These are phyloP conservation scores for Aporophyla lueneburgensis DNA, from an alignment of 2,888 invertebrate genomes.

Conservation along the genomic window DNA sequence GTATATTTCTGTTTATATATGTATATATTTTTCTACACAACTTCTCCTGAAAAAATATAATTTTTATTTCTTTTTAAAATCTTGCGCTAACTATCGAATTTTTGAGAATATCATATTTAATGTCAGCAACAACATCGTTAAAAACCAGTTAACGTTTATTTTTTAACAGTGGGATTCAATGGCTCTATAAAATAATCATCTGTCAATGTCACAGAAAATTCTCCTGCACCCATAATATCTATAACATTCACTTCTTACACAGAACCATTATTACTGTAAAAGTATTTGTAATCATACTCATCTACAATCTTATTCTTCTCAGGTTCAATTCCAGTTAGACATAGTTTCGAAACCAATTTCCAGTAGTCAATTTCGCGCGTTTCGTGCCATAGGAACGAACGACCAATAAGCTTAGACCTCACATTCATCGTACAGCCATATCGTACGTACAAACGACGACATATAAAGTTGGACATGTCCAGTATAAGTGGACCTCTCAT, in stretches of 20 bases:
- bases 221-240: background rate
- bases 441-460: slow-evolving; percentile 25
- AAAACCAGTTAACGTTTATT: background rate
- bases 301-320: slow-evolving; percentile 3
- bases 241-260: background rate
- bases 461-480: background rate
- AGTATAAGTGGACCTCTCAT: background rate
- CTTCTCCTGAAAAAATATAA: too few relatives aligned
- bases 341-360: slow-evolving; percentile 57
- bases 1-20: too few relatives aligned
- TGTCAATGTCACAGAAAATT: background rate
- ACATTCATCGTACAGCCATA: slow-evolving; percentile 43
- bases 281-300: slow-evolving; percentile 16
- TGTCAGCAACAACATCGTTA: background rate
- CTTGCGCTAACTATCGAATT: background rate
- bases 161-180: background rate
- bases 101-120: background rate
- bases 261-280: background rate
- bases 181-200: background rate
- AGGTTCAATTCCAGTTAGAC: slow-evolving; percentile 45
- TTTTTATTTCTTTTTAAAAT: too few relatives aligned
- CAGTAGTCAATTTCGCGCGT: slow-evolving; percentile 65
- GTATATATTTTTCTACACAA: too few relatives aligned
- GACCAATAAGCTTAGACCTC: slow-evolving; percentile 65
- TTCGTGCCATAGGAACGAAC: slow-evolving; percentile 65